Evolutionary conservation across 2,888 invertebrate species (phyloP), one percentile per base, ranked within the genome.

Genomic region (Chymomyza amoena): DNA sequence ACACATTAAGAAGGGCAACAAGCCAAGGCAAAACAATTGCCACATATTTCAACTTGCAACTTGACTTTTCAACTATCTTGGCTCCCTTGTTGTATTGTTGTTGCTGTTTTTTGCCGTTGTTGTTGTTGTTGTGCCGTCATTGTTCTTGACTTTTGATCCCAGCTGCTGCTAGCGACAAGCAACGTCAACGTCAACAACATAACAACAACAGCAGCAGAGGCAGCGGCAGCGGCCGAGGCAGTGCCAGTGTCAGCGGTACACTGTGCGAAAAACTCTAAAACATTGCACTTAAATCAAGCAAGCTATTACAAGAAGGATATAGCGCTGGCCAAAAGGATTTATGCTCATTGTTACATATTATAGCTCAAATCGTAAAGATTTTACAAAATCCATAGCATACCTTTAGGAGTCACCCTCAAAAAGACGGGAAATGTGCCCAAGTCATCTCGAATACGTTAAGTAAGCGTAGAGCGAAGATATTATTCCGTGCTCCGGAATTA

Each of bases 111-210:
- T n/a, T n/a, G n/a, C n/a, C 52, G 15, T 52, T 9, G 54, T 59
- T 59, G n/a, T 32, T 73, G 64, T 45, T 75, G 67, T 61, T 69
- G 63, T 69, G 64, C 60, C 75, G 81, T 84, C 83, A 83, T 83
- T 84, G 85, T 84, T 83, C 80, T 84, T 84, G 85, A 84, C 84
- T 84, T 76, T 81, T 84, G 83, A 84, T 82, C 83, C 83, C 75
- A 61, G 25, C 39, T 50, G 52, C 52, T 78, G 83, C 81, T 78
- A 70, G 81, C 84, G 82, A 79, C 84, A 83, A 81, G 81, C 82
- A 72, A 77, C 84, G 78, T 83, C 82, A 72, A 77, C 84, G 78
- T 83, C 83, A 84, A 81, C 83, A 84, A 81, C 84, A 84, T 45
- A 45, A 80, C 84, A 73, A 78, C 78, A 78, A 76, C 76, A 78